Conservation (phyloP, 92 coral and sea anemone species). For the Hydrozoanthus gracilis region DNA sequence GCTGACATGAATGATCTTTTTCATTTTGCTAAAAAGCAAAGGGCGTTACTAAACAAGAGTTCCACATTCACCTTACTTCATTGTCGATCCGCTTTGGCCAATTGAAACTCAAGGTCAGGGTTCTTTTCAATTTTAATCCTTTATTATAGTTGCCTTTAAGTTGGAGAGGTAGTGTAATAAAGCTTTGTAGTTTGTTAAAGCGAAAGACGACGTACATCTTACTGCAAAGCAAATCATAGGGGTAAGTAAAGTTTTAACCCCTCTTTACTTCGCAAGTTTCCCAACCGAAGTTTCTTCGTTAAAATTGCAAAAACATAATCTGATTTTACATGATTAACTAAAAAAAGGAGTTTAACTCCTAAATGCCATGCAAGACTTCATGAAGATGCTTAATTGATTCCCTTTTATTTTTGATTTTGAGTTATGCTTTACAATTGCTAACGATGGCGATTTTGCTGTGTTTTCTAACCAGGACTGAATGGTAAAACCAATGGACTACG, state of each 20-base stretch:
- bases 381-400: neutral
- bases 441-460: neutral
- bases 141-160: constrained; percentile 11
- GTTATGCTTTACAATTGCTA: neutral
- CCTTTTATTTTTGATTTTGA: neutral
- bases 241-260: neutral
- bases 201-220: constrained; percentile 14
- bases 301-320: too few relatives aligned
- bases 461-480: neutral
- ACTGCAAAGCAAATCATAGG: neutral
- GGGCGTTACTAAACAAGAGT: constrained; percentile 20
- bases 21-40: constrained; percentile 6
- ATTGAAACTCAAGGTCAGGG: neutral
- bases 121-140: constrained; percentile 26
- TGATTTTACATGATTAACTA: too few relatives aligned
- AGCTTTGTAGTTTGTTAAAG: neutral
- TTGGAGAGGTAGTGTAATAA: neutral
- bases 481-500: constrained; percentile 1
- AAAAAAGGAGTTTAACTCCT: neutral
- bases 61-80: neutral
- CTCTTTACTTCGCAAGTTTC: neutral
- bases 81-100: neutral
- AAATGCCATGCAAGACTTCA: neutral
- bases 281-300: neutral
- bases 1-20: neutral